phyloP scores from a whole-genome alignment of 1,140 invertebrate species.

The Temnothorax nylanderi region DNA sequence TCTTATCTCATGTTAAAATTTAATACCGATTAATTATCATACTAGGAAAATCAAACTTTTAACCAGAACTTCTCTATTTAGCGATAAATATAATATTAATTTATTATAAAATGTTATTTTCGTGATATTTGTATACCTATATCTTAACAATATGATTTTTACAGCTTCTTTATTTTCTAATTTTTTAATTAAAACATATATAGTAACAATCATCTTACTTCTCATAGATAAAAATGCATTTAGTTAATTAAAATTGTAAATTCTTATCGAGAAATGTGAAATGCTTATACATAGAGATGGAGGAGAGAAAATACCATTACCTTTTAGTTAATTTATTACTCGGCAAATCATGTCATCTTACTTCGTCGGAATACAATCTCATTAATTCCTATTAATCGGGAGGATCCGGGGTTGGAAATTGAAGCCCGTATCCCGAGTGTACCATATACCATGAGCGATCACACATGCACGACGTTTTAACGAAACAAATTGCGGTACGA shows the following conservation, averaged over 20 bases:
- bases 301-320: not conserved
- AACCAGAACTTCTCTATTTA: not conserved
- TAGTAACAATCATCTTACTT: not conserved
- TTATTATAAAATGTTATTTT: not conserved
- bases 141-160: not conserved
- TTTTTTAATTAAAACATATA: not conserved
- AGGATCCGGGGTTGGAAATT: constrained; percentile 51
- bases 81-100: not conserved
- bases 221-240: not conserved
- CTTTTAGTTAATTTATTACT: constrained; percentile 6
- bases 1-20: not conserved
- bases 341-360: not conserved
- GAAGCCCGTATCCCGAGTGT: constrained; percentile 17
- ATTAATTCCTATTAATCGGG: constrained; percentile 42
- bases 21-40: not conserved
- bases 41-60: not conserved
- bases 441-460: constrained; percentile 22
- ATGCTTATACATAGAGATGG: not conserved
- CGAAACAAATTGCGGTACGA: constrained; percentile 65
- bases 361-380: not conserved
- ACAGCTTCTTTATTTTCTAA: not conserved
- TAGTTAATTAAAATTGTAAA: not conserved
- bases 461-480: constrained; percentile 43
- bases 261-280: not conserved
- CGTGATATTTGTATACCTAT: no score